Base-by-base conservation (phyloP, 2,113 vertebrate genomes). In the Sorex fumeus region DNA sequence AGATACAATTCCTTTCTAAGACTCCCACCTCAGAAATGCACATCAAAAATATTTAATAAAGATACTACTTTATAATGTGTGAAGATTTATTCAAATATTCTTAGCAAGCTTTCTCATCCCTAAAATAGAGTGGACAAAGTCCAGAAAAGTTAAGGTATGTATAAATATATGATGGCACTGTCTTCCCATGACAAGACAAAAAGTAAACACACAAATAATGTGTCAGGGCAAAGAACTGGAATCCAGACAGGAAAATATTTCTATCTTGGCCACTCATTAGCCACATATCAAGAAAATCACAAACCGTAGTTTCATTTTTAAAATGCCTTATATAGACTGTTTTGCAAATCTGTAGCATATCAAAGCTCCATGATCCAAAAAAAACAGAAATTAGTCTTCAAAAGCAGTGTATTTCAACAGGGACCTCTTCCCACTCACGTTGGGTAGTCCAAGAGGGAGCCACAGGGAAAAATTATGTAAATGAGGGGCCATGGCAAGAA, bases 281-380 rank as follows among this genome's bases (percentile, higher is more conserved):
- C 32, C 40, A 67, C 30, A 25, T 50, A 21, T 34, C 5, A 69
- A 71, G 16, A 28, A 84, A 81, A 76, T 30, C 30, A 64, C 21
- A 90, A 15, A 27, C n/a, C 21, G 12, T 23, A 72, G 28, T 30
- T 40, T 82, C 30, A 57, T 72, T 72, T 88, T n/a, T 76, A 92
- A 91, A 91, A 75, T 18, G 19, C 3, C 30, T 43, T 77, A 36
- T 64, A 57, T 47, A 53, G 28, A 40, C 67, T 64, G 45, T 69
- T 18, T n/a, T 87, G 21, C 74, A 36, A 86, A 47, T 71, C 18
- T 1, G 71, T 36, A n/a, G 18, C n/a, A 91, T 76, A 72, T 70
- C 57, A 77, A 76, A 89, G 32, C 16, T 82, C 34, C 71, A 64
- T 13, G 12, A 82, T 28, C 50, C 43, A 43, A 86, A 89, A 88